A percentile compares a stretch with the other conserved stretches of the same genome.
Conservation (phyloP, 2,797 vertebrate genomes). For the Gymnodraco acuticeps region DNA sequence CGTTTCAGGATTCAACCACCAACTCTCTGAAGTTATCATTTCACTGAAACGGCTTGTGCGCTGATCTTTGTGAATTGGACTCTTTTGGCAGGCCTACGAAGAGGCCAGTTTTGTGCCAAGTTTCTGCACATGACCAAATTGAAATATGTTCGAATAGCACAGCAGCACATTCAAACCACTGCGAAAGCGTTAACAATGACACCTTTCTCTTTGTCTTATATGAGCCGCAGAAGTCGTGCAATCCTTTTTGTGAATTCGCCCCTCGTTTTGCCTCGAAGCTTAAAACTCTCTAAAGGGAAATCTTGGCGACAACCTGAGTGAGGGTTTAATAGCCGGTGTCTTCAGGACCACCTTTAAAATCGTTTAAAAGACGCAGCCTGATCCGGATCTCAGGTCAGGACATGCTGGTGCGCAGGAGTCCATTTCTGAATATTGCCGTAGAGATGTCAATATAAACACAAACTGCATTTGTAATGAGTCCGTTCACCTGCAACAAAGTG, state of each 20-base stretch:
- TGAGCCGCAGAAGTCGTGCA: too few species aligned
- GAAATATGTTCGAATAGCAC: too few species aligned
- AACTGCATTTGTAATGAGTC: background rate
- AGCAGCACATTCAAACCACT: too few species aligned
- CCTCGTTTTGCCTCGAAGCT: constrained; percentile 14
- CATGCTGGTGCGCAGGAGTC: background rate
- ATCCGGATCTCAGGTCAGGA: background rate
- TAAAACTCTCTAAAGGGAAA: constrained; percentile 10
- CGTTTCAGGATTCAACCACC: too few species aligned
- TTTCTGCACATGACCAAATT: too few species aligned
- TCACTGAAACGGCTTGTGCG: too few species aligned
- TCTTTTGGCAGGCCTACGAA: too few species aligned
- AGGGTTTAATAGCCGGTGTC: background rate
- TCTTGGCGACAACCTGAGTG: constrained; percentile 27
- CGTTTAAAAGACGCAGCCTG: background rate
- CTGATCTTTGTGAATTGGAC: too few species aligned
- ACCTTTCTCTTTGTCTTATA: too few species aligned
- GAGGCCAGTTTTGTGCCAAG: too few species aligned
- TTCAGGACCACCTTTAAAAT: background rate
- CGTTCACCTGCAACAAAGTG: constrained; percentile 6
- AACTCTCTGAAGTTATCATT: too few species aligned
- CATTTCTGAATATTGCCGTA: constrained; percentile 2
- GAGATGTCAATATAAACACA: constrained; percentile 1
- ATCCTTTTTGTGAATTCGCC: background rate
- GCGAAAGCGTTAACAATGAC: too few species aligned